Base-by-base conservation (phyloP, 2,888 invertebrate genomes). In the Pyrocoelia pectoralis region DNA sequence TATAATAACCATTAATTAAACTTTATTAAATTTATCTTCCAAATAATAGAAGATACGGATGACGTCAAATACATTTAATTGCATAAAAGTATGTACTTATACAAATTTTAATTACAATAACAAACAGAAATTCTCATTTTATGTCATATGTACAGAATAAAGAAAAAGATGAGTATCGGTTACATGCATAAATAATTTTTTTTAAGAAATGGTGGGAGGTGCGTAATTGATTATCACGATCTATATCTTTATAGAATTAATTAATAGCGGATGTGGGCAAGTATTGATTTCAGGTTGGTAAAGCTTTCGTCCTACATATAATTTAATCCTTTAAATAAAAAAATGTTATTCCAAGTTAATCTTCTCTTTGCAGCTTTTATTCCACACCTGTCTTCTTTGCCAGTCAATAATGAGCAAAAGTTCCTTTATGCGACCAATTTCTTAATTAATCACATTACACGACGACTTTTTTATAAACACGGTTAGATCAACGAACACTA, bases 211-310 rank as follows among this genome's bases (percentile, higher is more conserved):
- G 2, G 33, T 33, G n/a, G 33, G 33, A 33, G 33, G 33, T 33
- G n/a, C 33, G n/a, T n/a, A 33, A 33, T 33, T 33, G 33, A n/a
- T 33, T 33, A 33, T 33, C 33, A n/a, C 33, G 9, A 33, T 33
- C 33, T 33, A 33, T 33, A 33, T 33, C 33, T 33, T 33, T 33
- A n/a, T n/a, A n/a, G 33, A 33, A n/a, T 33, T 33, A 33, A 33
- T 33, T 33, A 33, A 33, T 33, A 33, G 33, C 33, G n/a, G n/a
- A 33, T 33, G 33, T 33, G 33, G 33, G 33, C 33, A 33, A n/a
- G 33, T 33, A 33, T 33, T n/a, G 33, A 33, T 33, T 33, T 33
- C 33, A 33, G n/a, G 2, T 33, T n/a, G n/a, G 8, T n/a, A 33
- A n/a, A 33, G 2, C 8, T n/a, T 33, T 2, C 33, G n/a, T 2